These are phyloP conservation scores for Oryzias woworae DNA, from an alignment of 2,113 vertebrate genomes.

Conservation along the genomic window DNA sequence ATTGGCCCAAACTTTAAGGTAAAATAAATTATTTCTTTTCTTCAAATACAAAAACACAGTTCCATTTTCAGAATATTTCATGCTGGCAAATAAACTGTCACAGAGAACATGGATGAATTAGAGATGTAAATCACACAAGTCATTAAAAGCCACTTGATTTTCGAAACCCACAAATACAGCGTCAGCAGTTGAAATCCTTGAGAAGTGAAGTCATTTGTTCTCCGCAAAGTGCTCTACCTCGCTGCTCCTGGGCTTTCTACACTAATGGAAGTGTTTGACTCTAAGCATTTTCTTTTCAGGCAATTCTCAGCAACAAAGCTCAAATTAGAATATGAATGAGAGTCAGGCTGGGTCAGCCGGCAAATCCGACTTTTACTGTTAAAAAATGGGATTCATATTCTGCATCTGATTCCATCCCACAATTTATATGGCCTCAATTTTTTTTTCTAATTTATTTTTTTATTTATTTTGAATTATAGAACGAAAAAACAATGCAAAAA, in stretches of 20 bases:
- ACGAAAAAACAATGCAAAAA: too few species aligned
- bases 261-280: constrained; percentile 52
- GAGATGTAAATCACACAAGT: constrained; percentile 30
- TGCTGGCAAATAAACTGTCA: constrained; percentile 10
- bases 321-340: constrained; percentile 69
- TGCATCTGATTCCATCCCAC: too few species aligned
- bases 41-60: constrained; percentile 20
- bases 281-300: constrained; percentile 36
- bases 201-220: constrained; percentile 63
- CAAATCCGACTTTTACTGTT: too few species aligned
- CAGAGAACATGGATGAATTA: constrained; percentile 23
- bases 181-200: constrained; percentile 59
- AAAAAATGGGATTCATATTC: too few species aligned
- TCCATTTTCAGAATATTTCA: constrained; percentile 24
- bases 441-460: too few species aligned
- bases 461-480: too few species aligned
- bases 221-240: constrained; percentile 39
- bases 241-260: constrained; percentile 44
- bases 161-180: constrained; percentile 40
- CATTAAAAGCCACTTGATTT: constrained; percentile 49
- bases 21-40: constrained; percentile 12
- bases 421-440: too few species aligned
- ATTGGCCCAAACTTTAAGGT: constrained; percentile 5
- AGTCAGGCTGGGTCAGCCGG: too few species aligned
- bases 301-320: constrained; percentile 66